These are phyloP conservation scores for Pseudochirops corinnae DNA, from an alignment of 2,797 vertebrate genomes.

Conservation along the genomic window DNA sequence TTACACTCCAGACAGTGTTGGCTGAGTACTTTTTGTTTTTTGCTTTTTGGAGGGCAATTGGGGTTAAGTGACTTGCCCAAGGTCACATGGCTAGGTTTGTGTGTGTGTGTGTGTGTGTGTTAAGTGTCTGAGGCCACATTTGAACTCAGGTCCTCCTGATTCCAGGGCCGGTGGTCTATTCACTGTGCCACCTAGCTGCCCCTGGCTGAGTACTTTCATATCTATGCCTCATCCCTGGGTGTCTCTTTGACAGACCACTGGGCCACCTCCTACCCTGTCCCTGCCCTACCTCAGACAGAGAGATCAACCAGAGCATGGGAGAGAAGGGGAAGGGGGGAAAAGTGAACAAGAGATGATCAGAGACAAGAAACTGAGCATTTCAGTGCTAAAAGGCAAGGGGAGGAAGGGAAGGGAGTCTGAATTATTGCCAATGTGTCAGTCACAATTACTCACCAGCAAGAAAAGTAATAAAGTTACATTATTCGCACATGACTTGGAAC, in stretches of 20 bases:
- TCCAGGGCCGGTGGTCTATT: too few relatives aligned
- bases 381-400: not conserved
- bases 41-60: too few relatives aligned
- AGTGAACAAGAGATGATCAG: not conserved
- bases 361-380: slow-evolving; percentile 23
- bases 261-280: not conserved
- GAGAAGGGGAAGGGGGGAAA: not conserved
- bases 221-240: not conserved
- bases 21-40: not conserved
- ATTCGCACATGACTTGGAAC: slow-evolving; percentile 64
- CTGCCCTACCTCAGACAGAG: not conserved
- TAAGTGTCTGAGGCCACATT: too few relatives aligned
- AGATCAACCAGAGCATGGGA: not conserved
- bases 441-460: slow-evolving; percentile 69
- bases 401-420: slow-evolving; percentile 54
- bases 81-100: too few relatives aligned
- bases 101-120: too few relatives aligned
- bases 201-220: accelerated
- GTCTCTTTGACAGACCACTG: not conserved
- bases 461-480: slow-evolving; percentile 62
- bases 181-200: too few relatives aligned
- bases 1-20: not conserved
- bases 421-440: slow-evolving; percentile 73
- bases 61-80: too few relatives aligned
- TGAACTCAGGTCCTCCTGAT: too few relatives aligned